Base-by-base conservation (phyloP, 1,140 invertebrate genomes). In the Anastrepha obliqua region DNA sequence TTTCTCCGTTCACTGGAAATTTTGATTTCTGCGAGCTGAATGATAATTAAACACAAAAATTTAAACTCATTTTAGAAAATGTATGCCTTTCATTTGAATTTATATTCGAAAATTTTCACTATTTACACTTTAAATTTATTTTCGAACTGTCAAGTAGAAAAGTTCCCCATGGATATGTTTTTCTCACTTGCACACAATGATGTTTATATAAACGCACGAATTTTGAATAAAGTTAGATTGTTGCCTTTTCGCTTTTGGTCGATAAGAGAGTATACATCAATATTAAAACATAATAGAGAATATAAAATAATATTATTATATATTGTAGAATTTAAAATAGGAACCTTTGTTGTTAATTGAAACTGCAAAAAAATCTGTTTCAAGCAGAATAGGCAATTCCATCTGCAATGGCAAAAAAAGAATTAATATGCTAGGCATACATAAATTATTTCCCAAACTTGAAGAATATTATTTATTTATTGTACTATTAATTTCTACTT, bases 51-150 rank as follows among this genome's bases (percentile, higher is more conserved):
- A 51, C 55, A 55, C 17, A 0, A 8, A 47, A 51, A 11, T 81
- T 15, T 8, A 47, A 44, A 81, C 55, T 9, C n/a, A 55, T 44
- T 29, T 29, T 20, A 20, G 9, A 51, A 29, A 20, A 8, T 81
- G 13, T 81, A 81, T 29, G 47, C 74, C n/a, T 2, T 1, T 81
- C 74, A 81, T 81, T 81, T 55, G 74, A 81, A 55, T 74, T 17
- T 74, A 47, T 74, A 74, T 74, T 39, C 67, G 67, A 74, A 74
- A 74, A 5, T 55, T 39, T 67, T 65, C 62, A 86, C 59, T 86
- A 55, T 86, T 86, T 65, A 4, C 85, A 86, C 85, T 62, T 9
- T 17, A 51, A 86, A 86, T 62, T 86, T 65, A 39, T 65, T 39
- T 64, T 60, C 5, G 59, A 86, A 13, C 39, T 86, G 29, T 62